These are phyloP conservation scores for Porites lobata DNA, from an alignment of 92 coral and sea anemone species.

Conservation along the genomic window DNA sequence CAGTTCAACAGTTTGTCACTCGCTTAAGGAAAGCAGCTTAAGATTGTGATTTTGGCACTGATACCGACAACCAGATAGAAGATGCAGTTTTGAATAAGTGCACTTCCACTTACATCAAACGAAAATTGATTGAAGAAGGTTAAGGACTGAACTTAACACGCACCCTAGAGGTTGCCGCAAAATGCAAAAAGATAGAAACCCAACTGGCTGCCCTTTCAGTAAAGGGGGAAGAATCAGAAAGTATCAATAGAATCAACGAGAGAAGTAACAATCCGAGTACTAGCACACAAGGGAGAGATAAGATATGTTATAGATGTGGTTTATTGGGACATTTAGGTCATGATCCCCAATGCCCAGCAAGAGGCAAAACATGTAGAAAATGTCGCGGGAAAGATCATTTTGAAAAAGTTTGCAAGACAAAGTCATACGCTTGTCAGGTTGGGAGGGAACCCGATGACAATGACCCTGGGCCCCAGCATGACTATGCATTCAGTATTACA, in stretches of 20 bases:
- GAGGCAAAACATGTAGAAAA: no score
- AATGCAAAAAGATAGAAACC: not conserved
- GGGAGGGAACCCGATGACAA: conserved; percentile 27
- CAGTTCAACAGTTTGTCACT: no score
- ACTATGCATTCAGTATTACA: not conserved
- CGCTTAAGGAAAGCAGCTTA: no score
- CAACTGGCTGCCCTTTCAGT: conserved; percentile 24
- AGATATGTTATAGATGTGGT: conserved; percentile 46
- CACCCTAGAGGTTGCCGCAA: conserved; percentile 39
- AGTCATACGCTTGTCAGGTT: conserved; percentile 29
- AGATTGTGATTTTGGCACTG: conserved; percentile 3
- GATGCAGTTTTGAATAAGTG: not conserved
- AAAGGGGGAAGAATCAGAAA: not conserved
- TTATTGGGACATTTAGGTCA: conserved; percentile 30
- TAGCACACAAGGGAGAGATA: no score
- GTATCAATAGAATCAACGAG: no score
- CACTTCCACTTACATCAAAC: conserved; percentile 4
- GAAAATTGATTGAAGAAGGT: conserved; percentile 11
- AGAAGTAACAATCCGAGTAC: no score
- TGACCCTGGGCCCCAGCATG: not conserved
- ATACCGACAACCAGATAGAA: conserved; percentile 28
- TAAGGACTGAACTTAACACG: conserved; percentile 22
- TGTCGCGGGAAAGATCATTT: no score
- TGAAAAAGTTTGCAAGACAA: not conserved
- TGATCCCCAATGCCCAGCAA: conserved; percentile 52